Percentiles rank a stretch among this genome's conserved stretches.
Conservation (phyloP, 1,140 invertebrate genomes). For the Drosophila ficusphila region DNA sequence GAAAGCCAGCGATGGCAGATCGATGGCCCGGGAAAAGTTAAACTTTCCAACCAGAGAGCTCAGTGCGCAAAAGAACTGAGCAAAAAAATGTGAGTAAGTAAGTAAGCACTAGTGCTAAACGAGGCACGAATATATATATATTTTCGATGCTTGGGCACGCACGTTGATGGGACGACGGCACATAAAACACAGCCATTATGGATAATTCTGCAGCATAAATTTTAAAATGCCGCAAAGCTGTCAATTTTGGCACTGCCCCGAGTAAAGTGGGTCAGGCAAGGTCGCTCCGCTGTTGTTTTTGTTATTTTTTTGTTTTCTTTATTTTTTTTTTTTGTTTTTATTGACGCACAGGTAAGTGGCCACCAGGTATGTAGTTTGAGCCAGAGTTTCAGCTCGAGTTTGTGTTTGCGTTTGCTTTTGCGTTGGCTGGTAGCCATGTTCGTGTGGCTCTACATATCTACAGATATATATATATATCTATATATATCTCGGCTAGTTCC, state of each 20-base stretch:
- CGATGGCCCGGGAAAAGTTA: constrained; percentile 37
- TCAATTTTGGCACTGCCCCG: constrained; percentile 74
- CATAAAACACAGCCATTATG: constrained; percentile 50
- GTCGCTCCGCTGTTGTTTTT: constrained; percentile 62
- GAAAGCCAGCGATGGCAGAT: constrained; percentile 24
- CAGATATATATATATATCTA: constrained; percentile 1
- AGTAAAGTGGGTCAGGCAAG: constrained; percentile 80
- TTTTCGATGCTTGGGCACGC: constrained; percentile 58
- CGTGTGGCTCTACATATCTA: constrained; percentile 4
- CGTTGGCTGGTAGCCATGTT: constrained; percentile 48
- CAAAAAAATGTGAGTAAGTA: no score
- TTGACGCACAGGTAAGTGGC: constrained; percentile 14
- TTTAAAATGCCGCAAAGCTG: constrained; percentile 75
- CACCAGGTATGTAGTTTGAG: constrained; percentile 16
- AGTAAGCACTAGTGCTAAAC: not conserved
- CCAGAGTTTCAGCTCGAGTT: not conserved
- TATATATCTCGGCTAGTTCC: constrained; percentile 26
- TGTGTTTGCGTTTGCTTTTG: constrained; percentile 31
- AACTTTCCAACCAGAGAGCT: constrained; percentile 19
- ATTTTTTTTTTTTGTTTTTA: constrained; percentile 51
- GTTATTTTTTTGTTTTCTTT: constrained; percentile 44
- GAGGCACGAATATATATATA: not conserved
- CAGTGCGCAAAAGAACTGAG: not conserved
- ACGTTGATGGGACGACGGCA: constrained; percentile 30
- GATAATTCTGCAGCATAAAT: constrained; percentile 70